Base-by-base conservation (phyloP, 1,140 invertebrate genomes). In the Acyrthosiphon pisum region DNA sequence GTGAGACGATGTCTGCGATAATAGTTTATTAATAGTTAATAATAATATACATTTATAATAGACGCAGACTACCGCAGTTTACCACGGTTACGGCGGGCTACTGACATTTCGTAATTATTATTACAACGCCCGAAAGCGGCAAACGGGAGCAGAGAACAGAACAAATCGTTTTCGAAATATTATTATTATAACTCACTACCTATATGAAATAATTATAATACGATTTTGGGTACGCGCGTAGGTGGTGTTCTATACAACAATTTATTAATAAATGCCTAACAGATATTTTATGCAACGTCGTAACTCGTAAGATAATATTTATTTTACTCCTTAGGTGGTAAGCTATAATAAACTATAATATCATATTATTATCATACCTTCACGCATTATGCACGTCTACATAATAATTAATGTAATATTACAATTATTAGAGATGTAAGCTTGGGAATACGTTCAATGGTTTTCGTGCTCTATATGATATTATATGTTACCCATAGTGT, bases 11-110 rank as follows among this genome's bases (percentile, higher is more conserved):
- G 26, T 23, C 60, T n/a, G 14, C 4, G 60, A 68, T 68, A 30
- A 68, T 68, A n/a, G 60, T 68, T n/a, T 68, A n/a, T 68, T 68
- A 68, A 68, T 68, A 68, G 60, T 68, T 68, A 50, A 50, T 50
- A 50, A 50, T 50, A 68, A 68, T 30, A n/a, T 68, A 68, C 60
- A 68, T 68, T 46, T 68, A 30, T 68, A 30, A 68, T 68, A 46
- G 8, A n/a, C 60, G 60, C 30, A 26, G 60, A 68, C 60, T n/a
- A 4, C 60, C 8, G 41, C 35, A 41, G 7, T 20, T 1, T 18
- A 18, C 14, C 14, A 18, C 48, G 14, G 76, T 6, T 20, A 37
- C 35, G 22, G 6, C 37, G n/a, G 6, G 37, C 60, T 68, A 68
- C 60, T n/a, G 60, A 68, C 60, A 14, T 68, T 60, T 68, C 11